A percentile compares a stretch with the other conserved stretches of the same genome.
Evolutionary conservation across 2,797 vertebrate species (phyloP).

Genomic region (Muraenolepis orangiensis): DNA sequence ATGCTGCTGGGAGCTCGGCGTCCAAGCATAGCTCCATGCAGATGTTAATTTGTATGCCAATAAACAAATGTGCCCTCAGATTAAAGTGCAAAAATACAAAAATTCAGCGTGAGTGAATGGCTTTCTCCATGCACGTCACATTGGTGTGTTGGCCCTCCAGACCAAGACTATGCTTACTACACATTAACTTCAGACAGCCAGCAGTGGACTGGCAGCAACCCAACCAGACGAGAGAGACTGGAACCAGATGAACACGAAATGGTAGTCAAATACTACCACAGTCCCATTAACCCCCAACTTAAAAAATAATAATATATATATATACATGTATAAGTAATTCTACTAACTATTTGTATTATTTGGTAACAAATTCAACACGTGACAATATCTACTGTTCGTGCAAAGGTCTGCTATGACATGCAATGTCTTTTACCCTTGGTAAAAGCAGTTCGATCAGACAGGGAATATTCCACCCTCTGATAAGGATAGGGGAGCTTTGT

Average conservation of each 20-base stretch:
- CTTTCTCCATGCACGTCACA: slow-evolving; percentile 57
- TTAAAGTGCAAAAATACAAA: slow-evolving; percentile 69
- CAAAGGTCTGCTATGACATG: too few species aligned
- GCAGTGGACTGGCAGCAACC: slow-evolving; percentile 28
- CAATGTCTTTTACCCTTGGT: slow-evolving; percentile 52
- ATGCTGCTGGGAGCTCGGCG: slow-evolving; percentile 58
- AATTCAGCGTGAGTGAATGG: slow-evolving; percentile 63
- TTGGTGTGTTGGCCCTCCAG: slow-evolving; percentile 52
- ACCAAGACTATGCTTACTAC: slow-evolving; percentile 30
- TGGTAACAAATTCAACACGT: not conserved
- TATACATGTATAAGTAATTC: not conserved
- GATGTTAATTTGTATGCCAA: slow-evolving; percentile 75
- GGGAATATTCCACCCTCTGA: slow-evolving; percentile 69
- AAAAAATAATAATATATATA: too few species aligned
- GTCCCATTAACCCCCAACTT: not conserved
- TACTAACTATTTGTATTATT: not conserved
- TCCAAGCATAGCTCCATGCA: slow-evolving; percentile 67
- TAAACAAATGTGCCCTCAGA: slow-evolving; percentile 72
- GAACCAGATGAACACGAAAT: slow-evolving; percentile 7
- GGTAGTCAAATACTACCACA: not conserved
- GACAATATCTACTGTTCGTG: not conserved
- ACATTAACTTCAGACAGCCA: slow-evolving; percentile 48
- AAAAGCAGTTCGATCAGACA: slow-evolving; percentile 67
- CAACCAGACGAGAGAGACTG: slow-evolving; percentile 5
- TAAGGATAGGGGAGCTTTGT: slow-evolving; percentile 65